A percentile compares a stretch with the other conserved stretches of the same genome.
These are phyloP conservation scores for Elachura formosa DNA, from an alignment of 2,113 vertebrate species.

Conservation along the genomic window DNA sequence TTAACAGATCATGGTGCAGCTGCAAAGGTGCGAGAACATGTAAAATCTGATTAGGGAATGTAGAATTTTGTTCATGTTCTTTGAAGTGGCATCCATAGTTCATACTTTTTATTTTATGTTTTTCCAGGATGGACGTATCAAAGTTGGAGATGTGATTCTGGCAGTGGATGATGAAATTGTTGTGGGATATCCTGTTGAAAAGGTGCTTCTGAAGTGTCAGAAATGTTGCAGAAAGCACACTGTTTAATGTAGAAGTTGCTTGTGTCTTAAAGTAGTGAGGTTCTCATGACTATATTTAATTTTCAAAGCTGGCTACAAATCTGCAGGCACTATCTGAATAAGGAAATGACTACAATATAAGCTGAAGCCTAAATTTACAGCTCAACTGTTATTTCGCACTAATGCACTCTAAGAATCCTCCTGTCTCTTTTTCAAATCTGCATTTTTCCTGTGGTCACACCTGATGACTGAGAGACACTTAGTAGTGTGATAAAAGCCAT, in stretches of 20 bases:
- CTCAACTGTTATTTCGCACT: background rate
- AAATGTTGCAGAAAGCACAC: background rate
- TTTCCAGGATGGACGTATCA: constrained; percentile 81
- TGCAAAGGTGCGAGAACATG: constrained; percentile 66
- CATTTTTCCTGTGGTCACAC: background rate
- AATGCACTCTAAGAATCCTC: background rate
- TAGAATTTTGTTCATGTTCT: background rate
- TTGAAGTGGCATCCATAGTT: background rate
- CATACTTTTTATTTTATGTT: background rate
- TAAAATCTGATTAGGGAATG: background rate
- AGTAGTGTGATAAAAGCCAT: background rate
- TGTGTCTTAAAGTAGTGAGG: background rate
- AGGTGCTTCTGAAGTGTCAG: constrained; percentile 72
- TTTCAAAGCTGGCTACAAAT: background rate
- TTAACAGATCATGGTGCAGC: constrained; percentile 78
- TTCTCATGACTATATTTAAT: background rate
- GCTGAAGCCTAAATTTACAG: background rate
- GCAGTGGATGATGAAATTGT: constrained; percentile 85
- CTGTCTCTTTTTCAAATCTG: background rate
- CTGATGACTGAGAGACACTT: background rate
- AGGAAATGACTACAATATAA: background rate
- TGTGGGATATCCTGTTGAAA: constrained; percentile 79
- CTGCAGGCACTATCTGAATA: background rate
- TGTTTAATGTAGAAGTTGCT: background rate
- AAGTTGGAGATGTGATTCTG: constrained; percentile 81